phyloP scores from a whole-genome alignment of 2,113 vertebrate species.

The Triplophysa rosa region DNA sequence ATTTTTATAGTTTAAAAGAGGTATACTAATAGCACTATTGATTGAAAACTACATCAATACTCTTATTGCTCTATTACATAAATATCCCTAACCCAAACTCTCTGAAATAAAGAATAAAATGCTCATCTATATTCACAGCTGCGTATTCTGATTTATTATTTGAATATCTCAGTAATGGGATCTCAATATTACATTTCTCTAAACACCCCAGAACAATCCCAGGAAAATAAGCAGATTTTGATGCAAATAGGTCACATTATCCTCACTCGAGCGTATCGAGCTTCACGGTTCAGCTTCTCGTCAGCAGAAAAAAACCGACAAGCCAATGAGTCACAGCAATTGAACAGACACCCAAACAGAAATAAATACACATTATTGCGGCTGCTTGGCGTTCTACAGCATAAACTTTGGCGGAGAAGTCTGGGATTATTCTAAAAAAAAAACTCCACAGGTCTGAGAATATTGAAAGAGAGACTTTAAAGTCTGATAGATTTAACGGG shows the following conservation, averaged over 20 bases:
- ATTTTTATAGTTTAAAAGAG: no score
- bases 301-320: constrained; percentile 22
- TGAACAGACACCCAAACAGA: constrained; percentile 40
- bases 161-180: constrained; percentile 15
- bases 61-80: no score
- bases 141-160: constrained; percentile 4
- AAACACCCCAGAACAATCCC: constrained; percentile 49
- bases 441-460: neutral
- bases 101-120: no score
- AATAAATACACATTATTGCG: constrained; percentile 1
- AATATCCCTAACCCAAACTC: no score
- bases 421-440: neutral
- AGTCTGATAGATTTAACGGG: no score
- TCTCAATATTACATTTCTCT: constrained; percentile 2
- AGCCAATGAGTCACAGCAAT: constrained; percentile 46
- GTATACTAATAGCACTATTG: no score
- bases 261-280: neutral
- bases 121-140: neutral
- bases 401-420: constrained; percentile 45
- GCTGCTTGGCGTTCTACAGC: neutral
- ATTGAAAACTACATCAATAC: no score
- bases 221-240: constrained; percentile 48
- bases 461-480: no score
- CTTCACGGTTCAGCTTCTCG: neutral
- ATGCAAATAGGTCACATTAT: constrained; percentile 49